Base-by-base conservation (phyloP, 2,797 vertebrate species). In the Chiroxiphia lanceolata region DNA sequence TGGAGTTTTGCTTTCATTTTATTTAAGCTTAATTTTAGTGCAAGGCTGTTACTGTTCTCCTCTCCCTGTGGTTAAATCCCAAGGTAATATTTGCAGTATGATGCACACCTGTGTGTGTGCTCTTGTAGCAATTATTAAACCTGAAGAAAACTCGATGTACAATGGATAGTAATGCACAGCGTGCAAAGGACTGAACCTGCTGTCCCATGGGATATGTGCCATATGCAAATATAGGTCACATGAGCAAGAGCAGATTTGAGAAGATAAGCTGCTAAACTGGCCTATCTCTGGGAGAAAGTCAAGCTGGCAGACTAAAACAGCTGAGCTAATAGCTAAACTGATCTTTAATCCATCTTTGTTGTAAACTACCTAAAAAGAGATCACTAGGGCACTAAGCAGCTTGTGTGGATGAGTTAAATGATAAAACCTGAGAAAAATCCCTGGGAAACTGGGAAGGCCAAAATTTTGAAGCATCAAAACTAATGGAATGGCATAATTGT, bases 281-380 rank as follows among this genome's bases (percentile, higher is more conserved):
- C 76, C 83, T 80, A 0, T 78, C 61, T 61, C 84, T 92, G 89
- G 64, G 83, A 90, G 88, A 94, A 86, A 94, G 74, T 72, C 59
- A 84, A 69, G 68, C 85, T 88, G 74, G 34, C 63, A 94, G 68
- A 5, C 57, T 85, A 13, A 20, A 42, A 9, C 10, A 31, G 74
- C 77, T 93, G 86, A 94, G 90, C 91, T 95, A 69, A 92, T 59
- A 79, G 69, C n/a, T 63, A 42, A 84, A 21, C 42, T 82, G 74
- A 67, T 90, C 87, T 79, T 70, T 94, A 94, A 95, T 91, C 91
- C 74, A 48, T 63, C 74, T 70, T 63, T 74, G 45, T 34, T 93
- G 80, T 87, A 91, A 94, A 53, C 40, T 47, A 48, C 47, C 76
- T 53, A 9, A n/a, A 67, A 94, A 82, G 53, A 75, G 60, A 90